Base-by-base conservation (phyloP, 2,113 vertebrate genomes). In the Xiphorhynchus elegans region DNA sequence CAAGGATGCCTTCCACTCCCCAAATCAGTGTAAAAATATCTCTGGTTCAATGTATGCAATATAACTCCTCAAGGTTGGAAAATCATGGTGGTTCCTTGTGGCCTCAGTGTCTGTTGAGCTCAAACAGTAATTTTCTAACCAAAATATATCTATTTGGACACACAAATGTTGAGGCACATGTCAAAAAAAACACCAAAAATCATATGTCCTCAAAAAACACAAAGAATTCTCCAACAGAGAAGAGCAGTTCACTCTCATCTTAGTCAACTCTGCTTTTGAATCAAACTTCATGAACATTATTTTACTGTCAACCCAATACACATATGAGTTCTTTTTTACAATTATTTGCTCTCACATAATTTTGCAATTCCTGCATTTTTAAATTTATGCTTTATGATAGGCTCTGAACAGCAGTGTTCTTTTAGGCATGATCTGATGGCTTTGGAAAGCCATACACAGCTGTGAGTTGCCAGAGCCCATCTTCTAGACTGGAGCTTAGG, bases 11-110 rank as follows among this genome's bases (percentile, higher is more conserved):
- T 82, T 64, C 18, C 28, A 35, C 53, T 55, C 35, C 28, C 21
- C 2, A 10, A 24, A 46, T 23, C 0, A 3, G 9, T 12, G 11
- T 26, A 52, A 35, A 77, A 85, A 3, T 17, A 21, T 3, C 11
- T 56, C 52, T 52, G 17, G 7, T 42, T 76, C 80, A 68, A 67
- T 0, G 0, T 26, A 33, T 9, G 7, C 20, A 23, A 11, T 42
- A 9, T 18, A 85, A 53, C 5, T 42, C 14, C 58, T 8, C 11
- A 46, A 55, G 25, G 35, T 7, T 55, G 33, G 66, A 40, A 86
- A 69, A 62, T 52, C 26, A 46, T 50, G 39, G 14, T 20, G 3
- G 10, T 55, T 81, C 78, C 50, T 39, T 1, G 1, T 17, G 28
- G 20, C 17, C 18, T 42, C 21, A 31, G 3, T 1, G 2, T 69